phyloP scores from a whole-genome alignment of 2,113 vertebrate genomes.

The Sinosuthora webbiana region DNA sequence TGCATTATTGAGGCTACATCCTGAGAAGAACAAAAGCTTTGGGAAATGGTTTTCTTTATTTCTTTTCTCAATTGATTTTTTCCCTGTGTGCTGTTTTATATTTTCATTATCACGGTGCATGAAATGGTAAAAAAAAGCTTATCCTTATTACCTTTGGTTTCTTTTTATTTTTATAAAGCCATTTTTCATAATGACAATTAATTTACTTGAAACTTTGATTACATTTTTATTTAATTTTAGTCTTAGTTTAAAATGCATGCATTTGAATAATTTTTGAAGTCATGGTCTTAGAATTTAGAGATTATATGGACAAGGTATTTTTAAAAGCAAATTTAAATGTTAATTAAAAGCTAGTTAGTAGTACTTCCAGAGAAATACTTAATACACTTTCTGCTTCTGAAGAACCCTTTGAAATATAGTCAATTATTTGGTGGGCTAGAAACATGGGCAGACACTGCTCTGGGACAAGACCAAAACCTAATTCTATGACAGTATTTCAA shows the following conservation, averaged over 20 bases:
- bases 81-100: neutral
- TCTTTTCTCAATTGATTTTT: neutral
- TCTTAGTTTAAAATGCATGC: neutral
- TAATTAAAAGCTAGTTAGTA: neutral
- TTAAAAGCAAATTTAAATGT: neutral
- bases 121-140: neutral
- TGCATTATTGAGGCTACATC: neutral
- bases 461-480: neutral
- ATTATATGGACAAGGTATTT: neutral
- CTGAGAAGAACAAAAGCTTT: neutral
- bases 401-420: neutral
- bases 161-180: neutral
- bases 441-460: neutral
- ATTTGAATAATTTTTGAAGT: neutral
- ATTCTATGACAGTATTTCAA: neutral
- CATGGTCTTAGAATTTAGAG: neutral
- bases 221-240: neutral
- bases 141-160: neutral
- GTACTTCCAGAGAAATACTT: neutral
- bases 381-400: neutral
- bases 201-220: neutral
- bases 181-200: neutral
- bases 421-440: neutral
- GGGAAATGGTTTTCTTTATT: neutral
- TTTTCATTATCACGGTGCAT: neutral